A percentile compares a stretch with the other conserved stretches of the same genome.
These are phyloP conservation scores for Notoglanidium macrostoma DNA, from an alignment of 2,797 vertebrate species.

Conservation along the genomic window DNA sequence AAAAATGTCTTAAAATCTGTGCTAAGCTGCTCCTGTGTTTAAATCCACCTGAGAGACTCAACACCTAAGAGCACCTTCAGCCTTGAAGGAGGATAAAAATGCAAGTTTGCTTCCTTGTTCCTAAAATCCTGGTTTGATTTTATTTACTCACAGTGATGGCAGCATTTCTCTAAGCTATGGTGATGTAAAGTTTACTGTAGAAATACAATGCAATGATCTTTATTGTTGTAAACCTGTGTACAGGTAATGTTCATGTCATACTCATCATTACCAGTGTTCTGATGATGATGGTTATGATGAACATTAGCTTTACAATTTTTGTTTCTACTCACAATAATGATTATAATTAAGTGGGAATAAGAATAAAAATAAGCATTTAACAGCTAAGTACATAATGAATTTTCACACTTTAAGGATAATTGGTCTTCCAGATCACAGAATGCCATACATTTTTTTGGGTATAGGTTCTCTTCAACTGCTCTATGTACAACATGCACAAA, in stretches of 20 bases:
- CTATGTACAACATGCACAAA: constrained; percentile 41
- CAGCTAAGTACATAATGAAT: constrained; percentile 68
- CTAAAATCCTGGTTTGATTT: constrained; percentile 18
- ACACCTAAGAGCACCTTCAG: background rate
- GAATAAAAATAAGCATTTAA: constrained; percentile 70
- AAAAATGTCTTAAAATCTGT: constrained; percentile 17
- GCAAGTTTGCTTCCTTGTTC: constrained; percentile 8
- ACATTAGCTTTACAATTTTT: constrained; percentile 53
- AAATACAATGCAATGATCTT: constrained; percentile 29
- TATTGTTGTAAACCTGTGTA: constrained; percentile 36
- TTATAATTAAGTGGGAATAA: constrained; percentile 67
- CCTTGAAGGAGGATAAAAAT: background rate
- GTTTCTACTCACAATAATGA: constrained; percentile 52
- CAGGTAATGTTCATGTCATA: constrained; percentile 11
- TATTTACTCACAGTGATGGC: constrained; percentile 2
- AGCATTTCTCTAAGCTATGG: constrained; percentile 17
- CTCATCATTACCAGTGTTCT: background rate
- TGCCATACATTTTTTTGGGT: constrained; percentile 42
- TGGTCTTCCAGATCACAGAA: constrained; percentile 81
- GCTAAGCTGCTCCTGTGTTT: constrained; percentile 7
- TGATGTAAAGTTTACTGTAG: constrained; percentile 38
- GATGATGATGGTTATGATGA: background rate
- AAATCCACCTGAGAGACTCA: background rate
- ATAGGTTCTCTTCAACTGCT: constrained; percentile 47
- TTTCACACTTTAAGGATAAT: constrained; percentile 70